Conservation (phyloP, 2,888 invertebrate species). For the Schizaphis graminum region DNA sequence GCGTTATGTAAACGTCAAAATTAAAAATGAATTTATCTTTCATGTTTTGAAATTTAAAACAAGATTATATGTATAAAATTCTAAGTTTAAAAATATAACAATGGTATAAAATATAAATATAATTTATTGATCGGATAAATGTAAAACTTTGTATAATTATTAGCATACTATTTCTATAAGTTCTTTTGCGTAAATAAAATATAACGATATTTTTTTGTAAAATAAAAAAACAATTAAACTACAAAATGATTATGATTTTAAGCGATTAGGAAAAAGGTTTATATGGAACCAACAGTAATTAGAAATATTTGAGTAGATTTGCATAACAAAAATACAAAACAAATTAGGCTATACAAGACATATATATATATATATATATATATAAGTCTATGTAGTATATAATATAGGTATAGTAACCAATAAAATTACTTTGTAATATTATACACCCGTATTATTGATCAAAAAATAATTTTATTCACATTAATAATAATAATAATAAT, state of each 20-base stretch:
- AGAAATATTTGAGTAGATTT: slow-evolving; percentile 34
- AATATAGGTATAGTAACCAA: slow-evolving; percentile 8
- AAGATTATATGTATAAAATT: neutral
- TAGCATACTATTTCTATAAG: neutral
- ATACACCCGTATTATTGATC: neutral
- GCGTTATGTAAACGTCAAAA: neutral
- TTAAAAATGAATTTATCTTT: neutral
- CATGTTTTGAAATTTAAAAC: neutral
- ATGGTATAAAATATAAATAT: neutral
- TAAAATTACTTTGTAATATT: slow-evolving; percentile 31
- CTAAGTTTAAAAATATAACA: neutral
- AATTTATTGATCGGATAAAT: neutral
- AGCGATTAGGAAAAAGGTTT: slow-evolving; percentile 41
- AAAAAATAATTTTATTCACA: slow-evolving; percentile 25
- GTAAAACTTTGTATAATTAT: neutral
- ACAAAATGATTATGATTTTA: slow-evolving; percentile 36
- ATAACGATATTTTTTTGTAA: neutral
- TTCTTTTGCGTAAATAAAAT: neutral
- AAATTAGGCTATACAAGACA: neutral
- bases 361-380: neutral
- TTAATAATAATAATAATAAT: slow-evolving; percentile 11
- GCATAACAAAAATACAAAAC: neutral
- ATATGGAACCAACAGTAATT: slow-evolving; percentile 1
- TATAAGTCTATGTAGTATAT: no score
- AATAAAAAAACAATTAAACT: slow-evolving; percentile 23